A percentile compares a stretch with the other conserved stretches of the same genome.
These are phyloP conservation scores for Bambusicola thoracicus DNA, from an alignment of 2,113 vertebrate species.

Conservation along the genomic window DNA sequence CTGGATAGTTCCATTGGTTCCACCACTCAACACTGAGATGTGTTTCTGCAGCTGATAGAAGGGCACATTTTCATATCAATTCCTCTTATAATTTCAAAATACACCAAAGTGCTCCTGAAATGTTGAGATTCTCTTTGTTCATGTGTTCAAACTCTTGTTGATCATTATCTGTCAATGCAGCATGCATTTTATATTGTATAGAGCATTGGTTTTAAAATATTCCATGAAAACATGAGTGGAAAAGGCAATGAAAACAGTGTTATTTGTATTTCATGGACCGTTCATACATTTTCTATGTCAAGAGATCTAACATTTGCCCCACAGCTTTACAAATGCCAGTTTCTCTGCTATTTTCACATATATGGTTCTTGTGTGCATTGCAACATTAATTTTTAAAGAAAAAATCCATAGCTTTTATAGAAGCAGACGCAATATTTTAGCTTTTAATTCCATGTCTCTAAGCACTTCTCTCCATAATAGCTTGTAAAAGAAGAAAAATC, in stretches of 20 bases:
- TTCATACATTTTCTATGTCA: not conserved
- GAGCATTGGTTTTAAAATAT: not conserved
- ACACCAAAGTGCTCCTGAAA: not conserved
- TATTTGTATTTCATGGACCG: not conserved
- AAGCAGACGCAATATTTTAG: not conserved
- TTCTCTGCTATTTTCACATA: not conserved
- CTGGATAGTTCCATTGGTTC: not conserved
- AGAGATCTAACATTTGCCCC: not conserved
- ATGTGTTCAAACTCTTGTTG: not conserved
- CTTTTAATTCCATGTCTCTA: not conserved
- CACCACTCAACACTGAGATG: rapidly evolving
- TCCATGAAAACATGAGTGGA: not conserved
- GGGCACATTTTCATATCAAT: not conserved
- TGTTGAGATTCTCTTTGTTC: not conserved
- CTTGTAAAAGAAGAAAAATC: not conserved
- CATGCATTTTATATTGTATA: not conserved
- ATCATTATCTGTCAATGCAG: not conserved
- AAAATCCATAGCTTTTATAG: not conserved
- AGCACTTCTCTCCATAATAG: not conserved
- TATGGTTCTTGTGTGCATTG: not conserved
- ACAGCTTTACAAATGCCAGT: not conserved
- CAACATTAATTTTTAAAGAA: not conserved
- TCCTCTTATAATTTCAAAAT: not conserved
- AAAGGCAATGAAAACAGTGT: not conserved
- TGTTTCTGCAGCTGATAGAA: not conserved